Conservation (phyloP, 2,797 vertebrate species). For the Pelobates cultripes region DNA sequence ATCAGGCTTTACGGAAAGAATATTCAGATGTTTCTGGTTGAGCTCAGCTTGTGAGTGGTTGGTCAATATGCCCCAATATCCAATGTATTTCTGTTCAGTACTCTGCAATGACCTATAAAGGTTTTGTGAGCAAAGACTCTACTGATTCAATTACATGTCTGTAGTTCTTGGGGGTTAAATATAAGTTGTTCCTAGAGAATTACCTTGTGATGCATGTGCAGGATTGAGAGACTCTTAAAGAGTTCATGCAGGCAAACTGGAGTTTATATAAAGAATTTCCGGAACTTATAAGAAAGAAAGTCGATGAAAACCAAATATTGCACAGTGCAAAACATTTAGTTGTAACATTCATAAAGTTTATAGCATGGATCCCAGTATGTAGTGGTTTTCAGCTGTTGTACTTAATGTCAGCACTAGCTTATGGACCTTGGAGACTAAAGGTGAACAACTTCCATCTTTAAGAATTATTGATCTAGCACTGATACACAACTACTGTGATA, state of each 20-base stretch:
- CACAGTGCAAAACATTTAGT: constrained; percentile 76
- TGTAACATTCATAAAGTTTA: constrained; percentile 78
- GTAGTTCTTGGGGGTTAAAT: constrained; percentile 74
- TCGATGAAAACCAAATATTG: constrained; percentile 74
- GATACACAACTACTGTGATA: constrained; percentile 71
- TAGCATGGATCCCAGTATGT: constrained; percentile 75
- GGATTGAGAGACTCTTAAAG: constrained; percentile 73
- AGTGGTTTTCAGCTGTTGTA: constrained; percentile 77
- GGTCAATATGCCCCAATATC: constrained; percentile 62
- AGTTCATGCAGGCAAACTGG: constrained; percentile 74
- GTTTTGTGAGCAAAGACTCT: constrained; percentile 73
- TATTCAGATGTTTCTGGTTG: constrained; percentile 74
- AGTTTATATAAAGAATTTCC: constrained; percentile 75
- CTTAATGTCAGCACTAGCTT: constrained; percentile 70
- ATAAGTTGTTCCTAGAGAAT: constrained; percentile 71
- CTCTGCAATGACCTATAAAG: constrained; percentile 75
- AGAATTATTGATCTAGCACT: constrained; percentile 76
- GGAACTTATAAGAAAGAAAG: constrained; percentile 74
- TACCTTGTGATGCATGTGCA: constrained; percentile 74
- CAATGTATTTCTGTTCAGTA: constrained; percentile 68
- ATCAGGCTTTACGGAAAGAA: constrained; percentile 70
- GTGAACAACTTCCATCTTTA: constrained; percentile 76
- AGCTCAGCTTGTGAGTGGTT: constrained; percentile 74
- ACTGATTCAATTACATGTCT: constrained; percentile 71
- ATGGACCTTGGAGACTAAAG: constrained; percentile 74